These are phyloP conservation scores for Phoxinus dragarum DNA, from an alignment of 2,797 vertebrate species.

Conservation along the genomic window DNA sequence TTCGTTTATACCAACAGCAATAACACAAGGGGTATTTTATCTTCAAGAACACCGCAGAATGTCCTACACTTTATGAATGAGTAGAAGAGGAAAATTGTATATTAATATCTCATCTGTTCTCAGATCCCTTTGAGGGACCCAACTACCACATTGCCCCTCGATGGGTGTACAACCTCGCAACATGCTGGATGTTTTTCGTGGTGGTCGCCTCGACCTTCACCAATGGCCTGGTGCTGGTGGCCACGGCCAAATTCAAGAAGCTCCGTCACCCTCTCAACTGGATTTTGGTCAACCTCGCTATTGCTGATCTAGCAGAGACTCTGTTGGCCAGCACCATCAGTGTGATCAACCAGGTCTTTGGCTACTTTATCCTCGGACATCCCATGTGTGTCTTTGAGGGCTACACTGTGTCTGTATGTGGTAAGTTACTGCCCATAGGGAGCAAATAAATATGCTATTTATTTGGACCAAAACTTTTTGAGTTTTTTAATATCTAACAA, in stretches of 20 bases:
- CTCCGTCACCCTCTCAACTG: constrained; percentile 91
- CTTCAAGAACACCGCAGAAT: background rate
- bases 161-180: constrained; percentile 84
- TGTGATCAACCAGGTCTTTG: constrained; percentile 85
- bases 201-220: constrained; percentile 82
- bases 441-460: background rate
- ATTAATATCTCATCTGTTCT: background rate
- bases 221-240: constrained; percentile 87
- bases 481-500: background rate
- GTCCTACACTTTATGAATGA: background rate
- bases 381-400: constrained; percentile 88
- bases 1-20: constrained; percentile 42
- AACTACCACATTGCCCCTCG: constrained; percentile 88
- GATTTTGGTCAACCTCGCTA: constrained; percentile 91
- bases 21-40: constrained; percentile 26
- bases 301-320: constrained; percentile 89
- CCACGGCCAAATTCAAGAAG: constrained; percentile 89
- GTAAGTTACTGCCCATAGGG: constrained; percentile 70
- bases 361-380: constrained; percentile 90
- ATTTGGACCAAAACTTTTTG: background rate
- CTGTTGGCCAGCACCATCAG: constrained; percentile 89
- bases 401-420: constrained; percentile 82
- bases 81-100: background rate
- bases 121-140: constrained; percentile 17
- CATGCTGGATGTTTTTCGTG: constrained; percentile 86